Conservation (phyloP, 2,888 invertebrate species). For the Tachina fera region DNA sequence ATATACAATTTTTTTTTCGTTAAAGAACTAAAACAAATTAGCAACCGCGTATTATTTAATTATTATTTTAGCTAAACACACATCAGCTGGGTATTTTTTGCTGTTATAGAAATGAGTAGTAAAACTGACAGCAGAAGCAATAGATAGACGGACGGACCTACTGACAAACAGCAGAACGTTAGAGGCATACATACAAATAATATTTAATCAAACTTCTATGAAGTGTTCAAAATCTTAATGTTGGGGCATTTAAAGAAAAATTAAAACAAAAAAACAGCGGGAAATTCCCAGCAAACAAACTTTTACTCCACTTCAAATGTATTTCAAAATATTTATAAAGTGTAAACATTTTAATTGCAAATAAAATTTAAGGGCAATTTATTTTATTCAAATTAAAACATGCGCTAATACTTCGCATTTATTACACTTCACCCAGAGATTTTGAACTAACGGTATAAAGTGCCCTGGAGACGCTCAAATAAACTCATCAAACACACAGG, state of each 20-base stretch:
- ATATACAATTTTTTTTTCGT: conserved; percentile 33
- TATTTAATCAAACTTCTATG: conserved; percentile 57
- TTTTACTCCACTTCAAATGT: background rate
- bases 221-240: conserved; percentile 40
- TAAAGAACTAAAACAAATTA: conserved; percentile 71
- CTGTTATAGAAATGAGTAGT: conserved; percentile 37
- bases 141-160: conserved; percentile 12
- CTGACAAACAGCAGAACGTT: background rate
- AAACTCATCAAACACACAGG: too few relatives aligned
- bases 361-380: too few relatives aligned
- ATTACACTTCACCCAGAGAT: too few relatives aligned
- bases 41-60: conserved; percentile 70
- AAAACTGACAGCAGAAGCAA: conserved; percentile 50
- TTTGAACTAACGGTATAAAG: too few relatives aligned
- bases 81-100: conserved; percentile 1
- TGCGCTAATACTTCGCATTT: too few relatives aligned
- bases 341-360: too few relatives aligned
- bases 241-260: conserved; percentile 24
- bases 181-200: background rate
- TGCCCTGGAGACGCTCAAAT: too few relatives aligned
- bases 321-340: too few relatives aligned
- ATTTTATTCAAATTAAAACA: too few relatives aligned
- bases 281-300: conserved; percentile 46
- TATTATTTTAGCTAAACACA: conserved; percentile 66
- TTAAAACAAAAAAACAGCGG: conserved; percentile 16